A percentile compares a stretch with the other conserved stretches of the same genome.
These are phyloP conservation scores for Anthonomus grandis DNA, from an alignment of 1,140 invertebrate genomes.

Conservation along the genomic window DNA sequence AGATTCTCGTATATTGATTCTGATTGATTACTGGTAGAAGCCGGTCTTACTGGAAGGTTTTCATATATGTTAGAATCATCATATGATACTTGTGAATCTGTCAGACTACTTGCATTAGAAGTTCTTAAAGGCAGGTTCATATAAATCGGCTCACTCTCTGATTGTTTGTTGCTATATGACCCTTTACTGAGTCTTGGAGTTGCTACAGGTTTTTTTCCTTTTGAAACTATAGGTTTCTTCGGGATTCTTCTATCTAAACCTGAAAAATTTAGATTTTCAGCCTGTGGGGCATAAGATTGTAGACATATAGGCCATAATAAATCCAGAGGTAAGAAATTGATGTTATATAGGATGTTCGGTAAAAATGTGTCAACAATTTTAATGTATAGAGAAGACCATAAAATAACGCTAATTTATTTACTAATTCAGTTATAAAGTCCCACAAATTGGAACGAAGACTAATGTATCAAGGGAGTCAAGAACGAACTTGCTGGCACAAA, in stretches of 20 bases:
- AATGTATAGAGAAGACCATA: conserved; percentile 8
- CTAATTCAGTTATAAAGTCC: too few species aligned
- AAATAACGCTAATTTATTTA: too few species aligned
- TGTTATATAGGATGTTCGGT: conserved; percentile 1
- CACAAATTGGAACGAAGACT: too few species aligned
- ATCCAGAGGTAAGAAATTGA: too few species aligned
- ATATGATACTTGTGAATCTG: neutral
- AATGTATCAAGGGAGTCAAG: too few species aligned
- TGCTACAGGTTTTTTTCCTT: conserved; percentile 12
- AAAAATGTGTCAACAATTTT: neutral
- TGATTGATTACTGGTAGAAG: neutral
- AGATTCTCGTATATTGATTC: conserved; percentile 23
- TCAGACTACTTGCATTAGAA: neutral
- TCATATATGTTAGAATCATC: conserved; percentile 4
- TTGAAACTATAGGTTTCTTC: too few species aligned
- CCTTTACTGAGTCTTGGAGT: conserved; percentile 12
- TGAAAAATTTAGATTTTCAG: too few species aligned
- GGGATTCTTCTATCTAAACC: too few species aligned
- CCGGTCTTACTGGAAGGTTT: neutral
- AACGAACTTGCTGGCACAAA: too few species aligned
- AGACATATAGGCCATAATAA: too few species aligned
- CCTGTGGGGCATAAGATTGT: too few species aligned
- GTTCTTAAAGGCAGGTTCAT: conserved; percentile 5
- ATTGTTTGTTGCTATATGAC: neutral
- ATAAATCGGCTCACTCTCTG: conserved; percentile 3